Evolutionary conservation across 2,797 vertebrate genomes (phyloP).

Genomic region (Poliocrania exsul): DNA sequence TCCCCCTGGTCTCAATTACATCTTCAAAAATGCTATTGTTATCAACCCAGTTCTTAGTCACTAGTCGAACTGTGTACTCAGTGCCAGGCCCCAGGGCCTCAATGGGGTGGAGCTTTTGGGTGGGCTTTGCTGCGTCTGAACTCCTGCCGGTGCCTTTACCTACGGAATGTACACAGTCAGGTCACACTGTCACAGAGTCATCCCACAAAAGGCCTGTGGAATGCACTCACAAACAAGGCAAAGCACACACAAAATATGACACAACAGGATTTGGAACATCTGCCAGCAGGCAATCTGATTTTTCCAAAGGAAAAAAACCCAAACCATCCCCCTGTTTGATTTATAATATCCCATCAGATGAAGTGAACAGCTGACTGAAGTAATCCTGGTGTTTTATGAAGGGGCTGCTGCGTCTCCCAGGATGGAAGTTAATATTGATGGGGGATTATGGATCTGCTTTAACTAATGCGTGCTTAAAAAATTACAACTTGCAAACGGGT

Average conservation of each 20-base stretch:
- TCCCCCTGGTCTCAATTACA: conserved; percentile 87
- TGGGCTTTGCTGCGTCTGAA: conserved; percentile 84
- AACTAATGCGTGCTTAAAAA: conserved; percentile 46
- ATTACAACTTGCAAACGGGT: conserved; percentile 7
- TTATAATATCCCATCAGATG: not conserved
- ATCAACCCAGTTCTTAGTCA: conserved; percentile 89
- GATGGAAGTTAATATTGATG: not conserved
- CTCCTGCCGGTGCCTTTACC: conserved; percentile 87
- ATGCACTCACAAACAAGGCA: conserved; percentile 52
- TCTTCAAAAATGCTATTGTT: conserved; percentile 94
- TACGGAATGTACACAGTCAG: conserved; percentile 83
- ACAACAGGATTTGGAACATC: not conserved
- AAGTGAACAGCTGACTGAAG: not conserved
- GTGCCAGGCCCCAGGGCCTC: conserved; percentile 86
- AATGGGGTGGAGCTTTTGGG: conserved; percentile 86
- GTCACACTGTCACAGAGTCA: conserved; percentile 13
- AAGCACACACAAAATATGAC: conserved; percentile 40
- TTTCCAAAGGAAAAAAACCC: not conserved
- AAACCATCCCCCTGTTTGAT: not conserved
- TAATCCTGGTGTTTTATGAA: conserved; percentile 31
- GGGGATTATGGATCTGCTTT: conserved; percentile 45
- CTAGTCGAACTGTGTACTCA: conserved; percentile 86
- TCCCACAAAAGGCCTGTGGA: not conserved
- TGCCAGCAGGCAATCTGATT: not conserved
- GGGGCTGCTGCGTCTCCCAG: not conserved